A percentile compares a stretch with the other conserved stretches of the same genome.
Conservation (phyloP, 2,888 invertebrate genomes). For the Papilio protenor region DNA sequence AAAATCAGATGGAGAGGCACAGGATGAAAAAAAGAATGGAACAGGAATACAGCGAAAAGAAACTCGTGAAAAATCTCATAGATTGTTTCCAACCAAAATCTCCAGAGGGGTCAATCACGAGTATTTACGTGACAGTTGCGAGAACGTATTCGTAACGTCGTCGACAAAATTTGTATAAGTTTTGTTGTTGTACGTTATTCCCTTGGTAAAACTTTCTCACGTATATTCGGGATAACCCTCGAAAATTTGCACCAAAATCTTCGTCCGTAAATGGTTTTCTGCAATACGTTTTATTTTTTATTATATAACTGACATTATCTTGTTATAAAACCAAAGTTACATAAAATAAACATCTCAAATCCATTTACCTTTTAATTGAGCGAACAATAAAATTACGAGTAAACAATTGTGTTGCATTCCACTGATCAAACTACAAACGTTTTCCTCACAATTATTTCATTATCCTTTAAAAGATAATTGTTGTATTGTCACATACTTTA, state of each 20-base stretch:
- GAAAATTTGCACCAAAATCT: background rate
- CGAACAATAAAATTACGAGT: background rate
- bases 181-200: too few species aligned
- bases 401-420: background rate
- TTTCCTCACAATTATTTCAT: constrained; percentile 33
- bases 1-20: background rate
- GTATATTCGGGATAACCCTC: background rate
- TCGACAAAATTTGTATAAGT: too few species aligned
- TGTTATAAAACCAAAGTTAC: constrained; percentile 18
- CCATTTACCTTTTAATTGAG: constrained; percentile 1
- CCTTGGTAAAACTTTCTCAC: too few species aligned
- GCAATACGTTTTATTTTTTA: background rate
- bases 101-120: too few species aligned
- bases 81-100: background rate
- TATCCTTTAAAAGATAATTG: constrained; percentile 26
- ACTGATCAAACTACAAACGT: constrained; percentile 4
- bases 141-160: too few species aligned
- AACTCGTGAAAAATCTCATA: background rate
- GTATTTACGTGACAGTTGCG: too few species aligned
- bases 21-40: too few species aligned
- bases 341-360: constrained; percentile 2
- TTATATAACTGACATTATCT: background rate
- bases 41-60: background rate
- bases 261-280: background rate
- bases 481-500: constrained; percentile 24